Base-by-base conservation (phyloP, 2,797 vertebrate species). In the Kryptopterus vitreolus region DNA sequence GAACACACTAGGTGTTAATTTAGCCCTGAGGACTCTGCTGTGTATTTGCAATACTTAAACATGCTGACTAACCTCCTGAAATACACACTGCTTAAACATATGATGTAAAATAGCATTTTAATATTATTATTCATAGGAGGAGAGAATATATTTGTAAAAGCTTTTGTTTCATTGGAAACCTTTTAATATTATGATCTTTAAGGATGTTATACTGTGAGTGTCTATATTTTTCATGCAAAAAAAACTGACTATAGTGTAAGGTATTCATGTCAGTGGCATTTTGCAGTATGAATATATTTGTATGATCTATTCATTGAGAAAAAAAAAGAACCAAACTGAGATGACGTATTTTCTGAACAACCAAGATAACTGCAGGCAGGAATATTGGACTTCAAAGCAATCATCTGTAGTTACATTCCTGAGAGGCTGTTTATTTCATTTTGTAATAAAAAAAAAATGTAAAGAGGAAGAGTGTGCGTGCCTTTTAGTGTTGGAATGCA, bases 301-400 rank as follows among this genome's bases (percentile, higher is more conserved):
- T 91, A 82, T 89, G 84, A 85, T 87, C 10, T 73, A 76, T 86
- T 85, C n/a, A 46, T 59, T 81, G 83, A 26, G 83, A 43, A 59
- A 78, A 83, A 33, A 76, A 77, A 15, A 81, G 83, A 86, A 83
- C 83, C 76, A 77, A 77, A 69, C 83, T 88, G 80, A 69, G 59
- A 83, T 85, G 55, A 77, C 66, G 50, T 75, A 87, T 84, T 84
- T 79, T 78, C 85, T 88, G 87, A 89, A 69, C 43, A 88, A 89
- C 87, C 91, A 85, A 86, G 85, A 85, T 92, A 91, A 94, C 93
- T 94, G 93, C 93, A 81, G 94, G 93, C 92, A 94, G 93, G 89
- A 91, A 89, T 91, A 83, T 63, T 85, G 87, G 88, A 90, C 85
- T 89, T 90, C 68, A 83, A 86, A 87, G 78, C 72, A 68, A 85